These are phyloP conservation scores for Anseranas semipalmata DNA, from an alignment of 2,113 vertebrate genomes.

Conservation along the genomic window DNA sequence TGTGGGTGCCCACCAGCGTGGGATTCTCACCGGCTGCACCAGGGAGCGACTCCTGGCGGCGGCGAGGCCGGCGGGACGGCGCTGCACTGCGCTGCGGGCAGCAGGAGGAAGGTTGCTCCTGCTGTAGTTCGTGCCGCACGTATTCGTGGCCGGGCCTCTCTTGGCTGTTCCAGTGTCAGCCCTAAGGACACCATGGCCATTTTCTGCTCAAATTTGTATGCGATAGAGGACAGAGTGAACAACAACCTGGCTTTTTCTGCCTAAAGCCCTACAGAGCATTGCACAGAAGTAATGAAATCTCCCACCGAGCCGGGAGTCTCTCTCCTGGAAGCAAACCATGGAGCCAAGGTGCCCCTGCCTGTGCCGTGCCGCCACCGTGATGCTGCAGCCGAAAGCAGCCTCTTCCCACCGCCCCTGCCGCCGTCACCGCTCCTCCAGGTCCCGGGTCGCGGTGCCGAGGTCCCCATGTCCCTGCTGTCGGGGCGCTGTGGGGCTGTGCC, in stretches of 20 bases:
- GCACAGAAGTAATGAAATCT: background rate
- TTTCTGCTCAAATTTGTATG: background rate
- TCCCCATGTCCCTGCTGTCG: background rate
- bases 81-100: too few relatives aligned
- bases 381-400: background rate
- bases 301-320: background rate
- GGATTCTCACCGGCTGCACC: fast-evolving
- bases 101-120: background rate
- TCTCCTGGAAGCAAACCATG: background rate
- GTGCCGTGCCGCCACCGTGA: background rate
- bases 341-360: background rate
- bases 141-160: background rate
- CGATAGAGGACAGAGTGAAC: background rate
- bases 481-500: too few relatives aligned
- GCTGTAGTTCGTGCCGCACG: background rate
- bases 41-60: fast-evolving
- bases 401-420: background rate
- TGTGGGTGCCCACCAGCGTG: background rate
- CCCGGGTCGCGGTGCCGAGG: background rate
- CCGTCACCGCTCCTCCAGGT: background rate
- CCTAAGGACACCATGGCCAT: fast-evolving
- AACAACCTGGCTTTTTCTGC: background rate
- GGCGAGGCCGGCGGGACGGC: background rate
- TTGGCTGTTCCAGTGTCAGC: fast-evolving
- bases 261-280: background rate